A percentile compares a stretch with the other conserved stretches of the same genome.
phyloP scores from a whole-genome alignment of 2,113 vertebrate genomes.

The Pycnonotus jocosus region DNA sequence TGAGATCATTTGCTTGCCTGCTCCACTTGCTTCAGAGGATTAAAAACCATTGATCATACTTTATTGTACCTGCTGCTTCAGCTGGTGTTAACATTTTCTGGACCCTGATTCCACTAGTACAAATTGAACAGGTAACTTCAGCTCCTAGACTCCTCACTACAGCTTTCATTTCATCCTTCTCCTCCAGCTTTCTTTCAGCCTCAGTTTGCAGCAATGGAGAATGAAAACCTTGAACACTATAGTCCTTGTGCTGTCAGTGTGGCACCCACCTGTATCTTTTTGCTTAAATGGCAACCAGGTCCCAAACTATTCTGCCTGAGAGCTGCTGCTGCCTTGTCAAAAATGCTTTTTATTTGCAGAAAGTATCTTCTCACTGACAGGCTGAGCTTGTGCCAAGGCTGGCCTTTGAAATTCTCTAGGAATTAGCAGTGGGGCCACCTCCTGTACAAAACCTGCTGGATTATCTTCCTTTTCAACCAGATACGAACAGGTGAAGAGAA shows the following conservation, averaged over 20 bases:
- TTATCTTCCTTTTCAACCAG: neutral
- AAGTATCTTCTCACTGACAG: neutral
- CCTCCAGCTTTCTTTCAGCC: neutral
- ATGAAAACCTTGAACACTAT: neutral
- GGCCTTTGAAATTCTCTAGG: neutral
- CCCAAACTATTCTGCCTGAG: neutral
- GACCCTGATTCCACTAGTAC: neutral
- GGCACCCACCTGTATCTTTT: neutral
- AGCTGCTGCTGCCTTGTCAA: neutral
- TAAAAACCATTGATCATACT: neutral
- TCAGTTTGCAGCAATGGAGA: neutral
- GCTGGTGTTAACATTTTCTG: neutral
- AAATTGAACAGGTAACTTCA: neutral
- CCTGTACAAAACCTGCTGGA: neutral
- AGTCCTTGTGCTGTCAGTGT: neutral
- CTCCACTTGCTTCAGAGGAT: neutral
- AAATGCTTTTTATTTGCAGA: neutral
- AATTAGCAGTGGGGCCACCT: neutral
- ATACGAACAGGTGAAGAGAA: neutral
- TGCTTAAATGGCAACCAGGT: neutral
- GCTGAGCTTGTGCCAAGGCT: neutral
- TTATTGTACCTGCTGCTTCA: conserved; percentile 24
- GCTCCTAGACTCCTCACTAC: neutral
- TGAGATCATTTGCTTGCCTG: conserved; percentile 9
- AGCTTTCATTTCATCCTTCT: neutral